phyloP scores from a whole-genome alignment of 2,888 invertebrate genomes.

The Seira musarum region DNA sequence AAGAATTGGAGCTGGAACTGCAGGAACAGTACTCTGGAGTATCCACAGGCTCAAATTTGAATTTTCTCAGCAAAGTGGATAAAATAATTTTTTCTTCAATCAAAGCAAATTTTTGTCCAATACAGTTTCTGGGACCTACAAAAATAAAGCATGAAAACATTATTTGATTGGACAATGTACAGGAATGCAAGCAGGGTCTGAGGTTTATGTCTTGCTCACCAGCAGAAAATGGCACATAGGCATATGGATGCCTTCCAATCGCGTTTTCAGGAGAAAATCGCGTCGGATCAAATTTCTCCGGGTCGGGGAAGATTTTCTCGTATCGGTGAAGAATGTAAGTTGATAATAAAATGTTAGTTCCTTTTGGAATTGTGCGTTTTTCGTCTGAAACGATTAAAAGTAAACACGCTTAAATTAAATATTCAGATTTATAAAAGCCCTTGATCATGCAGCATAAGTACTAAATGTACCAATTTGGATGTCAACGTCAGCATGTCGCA shows the following conservation, averaged over 20 bases:
- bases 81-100: conserved; percentile 76
- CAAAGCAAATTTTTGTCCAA: conserved; percentile 77
- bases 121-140: conserved; percentile 63
- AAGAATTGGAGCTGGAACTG: conserved; percentile 27
- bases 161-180: no score
- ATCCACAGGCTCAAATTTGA: conserved; percentile 62
- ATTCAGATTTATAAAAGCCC: conserved; percentile 77
- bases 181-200: no score
- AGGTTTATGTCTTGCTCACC: no score
- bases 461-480: no score
- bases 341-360: conserved; percentile 19
- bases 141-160: background rate
- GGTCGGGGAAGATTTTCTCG: conserved; percentile 60
- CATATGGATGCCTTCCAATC: conserved; percentile 60
- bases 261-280: conserved; percentile 61
- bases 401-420: conserved; percentile 77
- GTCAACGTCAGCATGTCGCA: conserved; percentile 70
- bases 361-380: conserved; percentile 42
- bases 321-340: conserved; percentile 27
- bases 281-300: conserved; percentile 61
- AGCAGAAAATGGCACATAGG: conserved; percentile 69
- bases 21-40: background rate
- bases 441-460: no score
- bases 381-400: conserved; percentile 42
- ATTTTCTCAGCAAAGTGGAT: conserved; percentile 76